Percentiles rank a stretch among this genome's conserved stretches.
Conservation (phyloP, 2,797 vertebrate species). For the Pristis pectinata region DNA sequence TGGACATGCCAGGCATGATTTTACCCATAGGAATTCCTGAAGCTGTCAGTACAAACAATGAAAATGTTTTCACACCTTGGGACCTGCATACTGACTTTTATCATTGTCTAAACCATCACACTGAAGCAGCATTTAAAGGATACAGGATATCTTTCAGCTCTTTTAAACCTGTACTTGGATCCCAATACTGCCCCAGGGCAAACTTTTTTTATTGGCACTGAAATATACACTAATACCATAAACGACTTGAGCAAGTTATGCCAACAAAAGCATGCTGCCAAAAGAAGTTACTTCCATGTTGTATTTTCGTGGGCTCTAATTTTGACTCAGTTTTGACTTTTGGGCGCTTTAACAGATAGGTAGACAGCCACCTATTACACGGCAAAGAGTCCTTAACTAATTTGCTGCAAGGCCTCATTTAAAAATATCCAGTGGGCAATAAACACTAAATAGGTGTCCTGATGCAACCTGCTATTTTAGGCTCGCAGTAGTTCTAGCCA, state of each 20-base stretch:
- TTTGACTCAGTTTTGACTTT: not conserved
- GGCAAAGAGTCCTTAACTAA: not conserved
- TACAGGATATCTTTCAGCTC: not conserved
- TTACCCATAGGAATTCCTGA: not conserved
- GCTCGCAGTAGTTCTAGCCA: no score
- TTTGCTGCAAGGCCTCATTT: not conserved
- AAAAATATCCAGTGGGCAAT: not conserved
- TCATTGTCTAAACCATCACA: not conserved
- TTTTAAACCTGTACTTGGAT: not conserved
- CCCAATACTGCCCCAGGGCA: not conserved
- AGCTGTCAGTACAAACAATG: not conserved
- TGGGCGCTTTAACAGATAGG: not conserved
- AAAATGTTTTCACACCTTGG: conserved; percentile 8
- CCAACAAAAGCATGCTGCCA: not conserved
- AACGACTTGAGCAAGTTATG: not conserved
- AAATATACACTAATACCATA: not conserved
- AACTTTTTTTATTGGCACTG: not conserved
- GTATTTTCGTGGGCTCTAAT: not conserved
- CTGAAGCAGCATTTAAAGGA: not conserved
- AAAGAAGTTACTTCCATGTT: not conserved
- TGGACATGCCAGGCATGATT: not conserved
- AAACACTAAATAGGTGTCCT: not conserved
- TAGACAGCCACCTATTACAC: not conserved
- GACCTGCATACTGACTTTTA: not conserved
- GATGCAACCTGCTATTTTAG: not conserved